Conservation (phyloP, 2,888 invertebrate genomes). For the Thera obeliscata region DNA sequence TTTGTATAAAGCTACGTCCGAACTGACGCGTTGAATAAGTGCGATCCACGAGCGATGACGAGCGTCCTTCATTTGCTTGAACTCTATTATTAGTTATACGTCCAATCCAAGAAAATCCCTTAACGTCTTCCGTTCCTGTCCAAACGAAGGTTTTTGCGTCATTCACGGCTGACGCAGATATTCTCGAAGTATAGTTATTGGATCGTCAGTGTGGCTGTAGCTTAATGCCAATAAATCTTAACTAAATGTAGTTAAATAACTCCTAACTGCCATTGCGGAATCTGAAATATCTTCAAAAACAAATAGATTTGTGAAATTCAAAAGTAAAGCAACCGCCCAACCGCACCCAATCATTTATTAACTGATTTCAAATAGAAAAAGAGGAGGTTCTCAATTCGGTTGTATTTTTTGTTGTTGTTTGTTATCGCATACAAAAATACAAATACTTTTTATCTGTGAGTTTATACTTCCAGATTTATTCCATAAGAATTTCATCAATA, state of each 20-base stretch:
- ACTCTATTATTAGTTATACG: background rate
- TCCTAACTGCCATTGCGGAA: constrained; percentile 46
- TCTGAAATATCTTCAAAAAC: constrained; percentile 8
- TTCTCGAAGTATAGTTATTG: background rate
- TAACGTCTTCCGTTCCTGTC: too few species aligned
- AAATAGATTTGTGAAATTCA: background rate
- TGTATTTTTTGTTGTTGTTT: too few species aligned
- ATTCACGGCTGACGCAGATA: too few species aligned
- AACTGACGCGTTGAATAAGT: background rate
- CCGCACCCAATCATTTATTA: too few species aligned
- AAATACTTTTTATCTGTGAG: too few species aligned
- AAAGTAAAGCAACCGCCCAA: background rate
- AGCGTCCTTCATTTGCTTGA: background rate
- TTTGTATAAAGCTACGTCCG: constrained; percentile 53
- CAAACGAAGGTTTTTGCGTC: background rate
- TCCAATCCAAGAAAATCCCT: too few species aligned
- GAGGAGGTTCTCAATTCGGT: too few species aligned
- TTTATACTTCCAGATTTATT: too few species aligned
- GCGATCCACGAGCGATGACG: too few species aligned
- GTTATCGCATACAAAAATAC: too few species aligned
- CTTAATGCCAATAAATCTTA: constrained; percentile 56
- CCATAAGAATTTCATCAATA: too few species aligned
- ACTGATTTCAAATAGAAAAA: too few species aligned
- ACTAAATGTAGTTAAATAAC: constrained; percentile 52
- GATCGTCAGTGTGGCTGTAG: constrained; percentile 3